These are phyloP conservation scores for Struthio camelus DNA, from an alignment of 2,113 vertebrate species.

Conservation along the genomic window DNA sequence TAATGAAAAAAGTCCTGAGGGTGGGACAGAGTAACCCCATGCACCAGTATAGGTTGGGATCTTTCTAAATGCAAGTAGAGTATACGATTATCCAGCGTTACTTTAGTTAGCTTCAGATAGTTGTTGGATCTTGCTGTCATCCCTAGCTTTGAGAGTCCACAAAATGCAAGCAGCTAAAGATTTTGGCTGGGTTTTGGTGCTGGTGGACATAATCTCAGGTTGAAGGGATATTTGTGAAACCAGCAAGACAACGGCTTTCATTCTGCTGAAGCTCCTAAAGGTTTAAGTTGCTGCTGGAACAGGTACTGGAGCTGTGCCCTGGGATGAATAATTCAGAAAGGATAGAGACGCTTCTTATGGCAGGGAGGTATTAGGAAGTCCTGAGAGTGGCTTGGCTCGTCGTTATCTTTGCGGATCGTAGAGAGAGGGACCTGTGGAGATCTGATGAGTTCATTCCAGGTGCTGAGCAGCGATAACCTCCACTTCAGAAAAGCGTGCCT, in stretches of 20 bases:
- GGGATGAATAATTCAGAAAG: accelerated
- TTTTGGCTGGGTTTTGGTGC: not conserved
- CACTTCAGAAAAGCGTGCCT: not conserved
- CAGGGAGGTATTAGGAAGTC: not conserved
- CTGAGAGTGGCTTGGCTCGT: not conserved
- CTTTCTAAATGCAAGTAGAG: not conserved
- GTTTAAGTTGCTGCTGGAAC: not conserved
- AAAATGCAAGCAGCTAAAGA: not conserved
- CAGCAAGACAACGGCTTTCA: accelerated
- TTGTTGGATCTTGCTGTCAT: not conserved
- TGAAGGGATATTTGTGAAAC: not conserved
- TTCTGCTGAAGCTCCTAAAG: not conserved
- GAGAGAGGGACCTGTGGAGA: not conserved
- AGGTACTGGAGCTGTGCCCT: not conserved
- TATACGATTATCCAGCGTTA: not conserved
- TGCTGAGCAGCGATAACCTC: not conserved
- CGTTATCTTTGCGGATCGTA: accelerated
- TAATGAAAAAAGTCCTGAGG: not conserved
- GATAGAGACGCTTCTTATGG: not conserved
- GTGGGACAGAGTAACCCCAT: not conserved
- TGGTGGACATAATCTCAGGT: no score
- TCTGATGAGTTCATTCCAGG: not conserved
- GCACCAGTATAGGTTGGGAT: not conserved
- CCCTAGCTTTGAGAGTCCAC: not conserved
- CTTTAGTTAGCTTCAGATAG: not conserved